Conservation (phyloP, 1,140 invertebrate genomes). For the Drosophila nigromelanica region DNA sequence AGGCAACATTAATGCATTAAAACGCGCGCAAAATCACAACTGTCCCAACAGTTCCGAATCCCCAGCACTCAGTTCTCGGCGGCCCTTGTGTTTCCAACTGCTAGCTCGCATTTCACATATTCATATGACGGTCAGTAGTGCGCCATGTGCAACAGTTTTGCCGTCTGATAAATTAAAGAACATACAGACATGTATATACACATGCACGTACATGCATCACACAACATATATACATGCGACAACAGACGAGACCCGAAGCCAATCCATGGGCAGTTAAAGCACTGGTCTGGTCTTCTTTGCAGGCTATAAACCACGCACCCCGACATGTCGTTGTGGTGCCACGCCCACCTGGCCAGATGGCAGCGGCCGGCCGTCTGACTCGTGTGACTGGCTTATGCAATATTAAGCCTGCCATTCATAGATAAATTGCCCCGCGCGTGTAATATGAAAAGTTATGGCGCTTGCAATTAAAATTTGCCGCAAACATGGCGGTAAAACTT, state of each 20-base stretch:
- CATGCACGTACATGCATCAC: not conserved
- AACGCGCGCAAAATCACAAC: slow-evolving; percentile 51
- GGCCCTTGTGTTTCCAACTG: slow-evolving; percentile 5
- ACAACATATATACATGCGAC: not conserved
- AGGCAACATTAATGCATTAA: slow-evolving; percentile 78
- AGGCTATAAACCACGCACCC: slow-evolving; percentile 65
- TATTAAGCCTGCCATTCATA: slow-evolving; percentile 74
- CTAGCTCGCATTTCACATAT: slow-evolving; percentile 28
- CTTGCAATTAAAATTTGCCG: slow-evolving; percentile 59
- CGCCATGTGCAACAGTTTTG: slow-evolving; percentile 70
- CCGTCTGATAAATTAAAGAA: slow-evolving; percentile 76
- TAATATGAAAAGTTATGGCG: slow-evolving; percentile 78
- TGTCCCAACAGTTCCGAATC: slow-evolving; percentile 24
- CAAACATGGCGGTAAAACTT: slow-evolving; percentile 27
- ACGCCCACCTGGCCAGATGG: slow-evolving; percentile 46
- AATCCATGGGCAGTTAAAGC: slow-evolving; percentile 46
- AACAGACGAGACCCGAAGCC: slow-evolving; percentile 25
- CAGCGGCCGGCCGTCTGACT: slow-evolving; percentile 4
- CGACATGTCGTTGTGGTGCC: not conserved
- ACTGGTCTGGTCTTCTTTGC: slow-evolving; percentile 33
- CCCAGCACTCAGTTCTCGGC: slow-evolving; percentile 19
- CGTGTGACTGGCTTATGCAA: slow-evolving; percentile 57
- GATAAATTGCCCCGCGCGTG: slow-evolving; percentile 72
- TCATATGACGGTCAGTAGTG: slow-evolving; percentile 40
- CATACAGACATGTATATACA: slow-evolving; percentile 31